Conservation (phyloP, 2,797 vertebrate genomes). For the Garrulus glandarius region DNA sequence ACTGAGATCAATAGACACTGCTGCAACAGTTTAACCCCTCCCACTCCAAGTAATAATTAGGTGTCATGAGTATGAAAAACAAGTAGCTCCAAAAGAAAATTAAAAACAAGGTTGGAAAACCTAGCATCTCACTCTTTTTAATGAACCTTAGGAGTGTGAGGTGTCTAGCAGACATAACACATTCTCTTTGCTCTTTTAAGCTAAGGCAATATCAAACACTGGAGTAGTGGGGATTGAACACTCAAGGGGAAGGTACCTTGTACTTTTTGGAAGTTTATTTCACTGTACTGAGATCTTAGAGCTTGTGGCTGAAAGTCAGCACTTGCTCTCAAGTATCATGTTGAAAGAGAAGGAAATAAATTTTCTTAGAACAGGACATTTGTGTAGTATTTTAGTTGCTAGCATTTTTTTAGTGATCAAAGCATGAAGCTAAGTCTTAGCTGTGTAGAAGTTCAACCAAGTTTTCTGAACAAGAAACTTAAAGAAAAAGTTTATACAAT, state of each 20-base stretch:
- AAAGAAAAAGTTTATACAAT: neutral
- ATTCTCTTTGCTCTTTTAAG: conserved; percentile 21
- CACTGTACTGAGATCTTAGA: neutral
- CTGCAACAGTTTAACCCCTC: neutral
- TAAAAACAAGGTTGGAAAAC: neutral
- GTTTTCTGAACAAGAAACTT: neutral
- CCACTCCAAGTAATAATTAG: neutral
- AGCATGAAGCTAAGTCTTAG: neutral
- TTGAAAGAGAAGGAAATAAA: neutral
- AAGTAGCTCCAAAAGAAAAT: neutral
- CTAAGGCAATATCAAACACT: neutral
- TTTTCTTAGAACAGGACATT: neutral
- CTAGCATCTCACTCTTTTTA: neutral
- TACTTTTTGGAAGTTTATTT: neutral
- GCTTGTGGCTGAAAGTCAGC: neutral
- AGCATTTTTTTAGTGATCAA: neutral
- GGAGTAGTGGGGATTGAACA: neutral
- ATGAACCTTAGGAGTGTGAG: neutral
- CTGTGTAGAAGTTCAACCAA: neutral
- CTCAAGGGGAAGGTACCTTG: neutral
- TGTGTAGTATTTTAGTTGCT: neutral
- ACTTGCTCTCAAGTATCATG: neutral
- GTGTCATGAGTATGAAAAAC: neutral
- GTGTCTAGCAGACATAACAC: neutral
- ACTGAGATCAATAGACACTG: neutral